A percentile compares a stretch with the other conserved stretches of the same genome.
phyloP scores from a whole-genome alignment of 1,140 invertebrate genomes.

The Apocrypta bakeri region DNA sequence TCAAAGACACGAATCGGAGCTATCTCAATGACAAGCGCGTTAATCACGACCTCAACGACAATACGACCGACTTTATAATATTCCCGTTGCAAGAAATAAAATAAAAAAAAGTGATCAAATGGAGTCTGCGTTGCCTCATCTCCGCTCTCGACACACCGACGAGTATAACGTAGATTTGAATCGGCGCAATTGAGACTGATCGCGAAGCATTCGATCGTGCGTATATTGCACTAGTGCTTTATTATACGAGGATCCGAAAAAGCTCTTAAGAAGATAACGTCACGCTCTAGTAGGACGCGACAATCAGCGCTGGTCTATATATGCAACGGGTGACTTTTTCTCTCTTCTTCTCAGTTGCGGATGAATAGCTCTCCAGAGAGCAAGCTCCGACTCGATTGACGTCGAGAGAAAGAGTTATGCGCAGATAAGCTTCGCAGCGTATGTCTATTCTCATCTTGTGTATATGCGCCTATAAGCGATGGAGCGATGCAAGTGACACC shows the following conservation, averaged over 20 bases:
- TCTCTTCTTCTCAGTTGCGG: not conserved
- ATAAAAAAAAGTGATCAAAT: not conserved
- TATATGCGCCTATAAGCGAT: too few species aligned
- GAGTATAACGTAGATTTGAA: not conserved
- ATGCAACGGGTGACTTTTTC: not conserved
- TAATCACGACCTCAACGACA: not conserved
- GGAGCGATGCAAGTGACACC: too few species aligned
- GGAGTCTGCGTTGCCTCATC: not conserved
- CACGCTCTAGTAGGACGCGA: constrained; percentile 14
- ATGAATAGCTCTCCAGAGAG: too few species aligned
- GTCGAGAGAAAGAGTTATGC: too few species aligned
- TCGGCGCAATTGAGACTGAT: not conserved
- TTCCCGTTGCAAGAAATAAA: not conserved
- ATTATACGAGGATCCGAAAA: not conserved
- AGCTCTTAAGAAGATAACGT: constrained; percentile 9
- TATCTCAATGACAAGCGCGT: not conserved
- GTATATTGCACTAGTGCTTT: not conserved
- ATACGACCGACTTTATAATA: too few species aligned
- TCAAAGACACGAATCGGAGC: not conserved
- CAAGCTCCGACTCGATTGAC: too few species aligned
- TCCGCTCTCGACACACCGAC: not conserved
- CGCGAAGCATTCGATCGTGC: not conserved
- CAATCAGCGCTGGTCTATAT: not conserved
- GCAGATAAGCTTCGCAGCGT: too few species aligned
- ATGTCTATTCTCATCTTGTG: not conserved